Evolutionary conservation across 2,113 vertebrate species (phyloP), one percentile per base, ranked within the genome.

Genomic region (Petroica traversi): DNA sequence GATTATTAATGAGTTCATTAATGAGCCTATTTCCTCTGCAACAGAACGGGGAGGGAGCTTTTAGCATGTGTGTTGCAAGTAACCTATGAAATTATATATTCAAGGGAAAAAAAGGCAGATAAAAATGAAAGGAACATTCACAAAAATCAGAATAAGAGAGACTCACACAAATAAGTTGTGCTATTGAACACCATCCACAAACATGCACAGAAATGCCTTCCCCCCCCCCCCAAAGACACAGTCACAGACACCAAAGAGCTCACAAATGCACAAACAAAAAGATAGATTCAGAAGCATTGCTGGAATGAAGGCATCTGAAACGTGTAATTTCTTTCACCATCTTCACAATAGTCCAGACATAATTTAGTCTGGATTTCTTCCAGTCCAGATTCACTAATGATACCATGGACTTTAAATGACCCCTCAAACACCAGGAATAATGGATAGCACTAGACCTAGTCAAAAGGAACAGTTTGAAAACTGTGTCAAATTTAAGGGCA

Each of bases 1-100:
- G 33, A 48, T 94, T 92, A 88, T 91, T 86, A 91, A 79, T 77
- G 61, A 88, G 24, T 63, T 36, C 43, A 91, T 89, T 92, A 92
- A 91, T 63, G 62, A 94, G 36, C 17, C 69, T 68, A 19, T 68
- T 93, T 85, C 52, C 26, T 57, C 36, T 49, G 74, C 57, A 88
- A 41, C 2, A 0, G 45, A 62, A 46, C 22, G 16, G 29, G 14
- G 55, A 77, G 59, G 63, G 19, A 75, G 36, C 3, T 80, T 57
- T 79, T 23, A 75, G 34, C 24, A 22, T 29, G 2, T 19, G 9
- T 51, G 24, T 31, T 73, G 49, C 23, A 69, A 64, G 41, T 14
- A 79, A 66, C 3, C 6, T 34, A 55, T 49, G 20, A 19, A 73
- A 62, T 78, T 45, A 64, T 59, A 81, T 14, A 22, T 40, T 64